These are phyloP conservation scores for Prionchulus punctatus DNA, from an alignment of 2,888 invertebrate species.

Conservation along the genomic window DNA sequence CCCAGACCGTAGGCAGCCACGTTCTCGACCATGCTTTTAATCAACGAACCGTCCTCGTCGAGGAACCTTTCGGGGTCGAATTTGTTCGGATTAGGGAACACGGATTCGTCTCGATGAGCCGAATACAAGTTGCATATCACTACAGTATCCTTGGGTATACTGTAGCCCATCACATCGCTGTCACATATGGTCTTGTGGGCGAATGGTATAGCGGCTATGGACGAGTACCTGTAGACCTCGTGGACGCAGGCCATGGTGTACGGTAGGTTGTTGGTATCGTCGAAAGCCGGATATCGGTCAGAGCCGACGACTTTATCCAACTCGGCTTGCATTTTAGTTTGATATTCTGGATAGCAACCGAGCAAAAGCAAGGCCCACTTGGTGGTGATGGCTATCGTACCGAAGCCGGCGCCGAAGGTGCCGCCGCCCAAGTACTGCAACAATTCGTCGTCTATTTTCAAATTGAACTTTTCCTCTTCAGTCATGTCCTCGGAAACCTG, in stretches of 20 bases:
- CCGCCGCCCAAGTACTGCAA: not conserved
- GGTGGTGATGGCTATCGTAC: slow-evolving; percentile 8
- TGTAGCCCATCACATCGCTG: slow-evolving; percentile 21
- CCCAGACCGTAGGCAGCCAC: slow-evolving; percentile 13
- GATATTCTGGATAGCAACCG: slow-evolving; percentile 7
- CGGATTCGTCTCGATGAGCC: slow-evolving; percentile 17
- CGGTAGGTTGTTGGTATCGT: not conserved
- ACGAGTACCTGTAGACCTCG: slow-evolving; percentile 14
- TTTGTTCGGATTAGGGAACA: slow-evolving; percentile 19
- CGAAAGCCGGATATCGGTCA: not conserved
- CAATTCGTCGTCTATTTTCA: not conserved
- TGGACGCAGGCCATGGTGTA: not conserved
- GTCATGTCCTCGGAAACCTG: not conserved
- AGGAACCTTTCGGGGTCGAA: slow-evolving; percentile 24
- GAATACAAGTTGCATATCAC: slow-evolving; percentile 19
- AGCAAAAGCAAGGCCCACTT: slow-evolving; percentile 8
- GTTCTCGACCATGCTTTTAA: not conserved
- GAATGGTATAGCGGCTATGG: slow-evolving; percentile 18
- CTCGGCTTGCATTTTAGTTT: slow-evolving; percentile 9
- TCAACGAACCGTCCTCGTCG: not conserved
- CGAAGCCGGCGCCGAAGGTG: slow-evolving; percentile 13
- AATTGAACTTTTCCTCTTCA: not conserved
- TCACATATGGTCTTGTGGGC: slow-evolving; percentile 21
- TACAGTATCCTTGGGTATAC: slow-evolving; percentile 14
- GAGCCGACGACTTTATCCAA: slow-evolving; percentile 8